Evolutionary conservation across 2,797 vertebrate species (phyloP).

Genomic region (Siniperca obscura): DNA sequence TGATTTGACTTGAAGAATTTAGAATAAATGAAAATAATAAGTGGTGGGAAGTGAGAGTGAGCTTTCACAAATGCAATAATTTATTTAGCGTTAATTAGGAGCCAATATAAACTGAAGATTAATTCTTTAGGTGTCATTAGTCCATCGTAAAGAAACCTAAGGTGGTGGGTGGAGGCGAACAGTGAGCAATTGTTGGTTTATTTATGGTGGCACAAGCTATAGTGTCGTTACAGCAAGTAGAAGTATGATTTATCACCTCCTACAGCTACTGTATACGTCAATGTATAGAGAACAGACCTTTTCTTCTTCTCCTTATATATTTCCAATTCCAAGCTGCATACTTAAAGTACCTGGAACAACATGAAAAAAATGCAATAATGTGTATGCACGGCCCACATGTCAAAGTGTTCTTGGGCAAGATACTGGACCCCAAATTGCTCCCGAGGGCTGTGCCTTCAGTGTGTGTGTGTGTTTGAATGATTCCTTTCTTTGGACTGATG

Average conservation of each 20-base stretch:
- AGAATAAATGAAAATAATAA: conserved; percentile 51
- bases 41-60: conserved; percentile 17
- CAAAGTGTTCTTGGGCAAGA: no score
- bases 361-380: background rate
- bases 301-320: background rate
- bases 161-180: conserved; percentile 23
- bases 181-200: conserved; percentile 45
- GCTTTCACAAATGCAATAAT: background rate
- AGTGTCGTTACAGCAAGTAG: conserved; percentile 26
- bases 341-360: background rate
- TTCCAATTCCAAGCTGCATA: background rate
- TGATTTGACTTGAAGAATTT: conserved; percentile 33
- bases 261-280: conserved; percentile 12
- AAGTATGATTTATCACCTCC: conserved; percentile 59
- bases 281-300: background rate
- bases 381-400: background rate
- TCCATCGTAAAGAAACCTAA: background rate
- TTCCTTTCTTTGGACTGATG: no score
- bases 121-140: background rate
- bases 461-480: no score
- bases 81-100: conserved; percentile 23
- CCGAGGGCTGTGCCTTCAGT: no score
- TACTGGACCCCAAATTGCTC: no score
- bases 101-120: background rate
- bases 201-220: conserved; percentile 50